Base-by-base conservation (phyloP, 2,888 invertebrate species). In the Acrocera orbiculus region DNA sequence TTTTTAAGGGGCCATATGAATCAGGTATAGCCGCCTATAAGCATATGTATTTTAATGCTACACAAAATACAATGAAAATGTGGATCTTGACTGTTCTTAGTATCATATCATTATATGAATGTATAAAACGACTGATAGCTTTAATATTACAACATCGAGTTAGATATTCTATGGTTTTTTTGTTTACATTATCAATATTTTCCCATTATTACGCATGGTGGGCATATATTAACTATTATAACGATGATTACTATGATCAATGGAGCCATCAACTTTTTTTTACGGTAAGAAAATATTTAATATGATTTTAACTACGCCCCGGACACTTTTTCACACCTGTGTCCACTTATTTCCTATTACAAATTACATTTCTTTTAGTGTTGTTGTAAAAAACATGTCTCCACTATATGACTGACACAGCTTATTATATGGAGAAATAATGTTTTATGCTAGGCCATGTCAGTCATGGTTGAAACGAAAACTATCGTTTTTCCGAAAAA, bases 1-100 rank as follows among this genome's bases (percentile, higher is more conserved):
- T 78, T 6, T 77, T 77, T 49, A 76, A 77, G 66, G 77, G 74
- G 10, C 69, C 72, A 9, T 76, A 76, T 47, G 75, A 76, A 52
- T 67, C 70, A 16, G 75, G 75, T n/a, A 63, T 74, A 39, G 71
- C 72, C 25, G 66, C 70, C 15, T 76, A 73, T 48, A 76, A 76
- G 48, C 75, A 76, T 49, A 66, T 76, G 56, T 76, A 76, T 53
- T 75, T 75, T 53, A 76, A 76, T 53, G 70, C 71, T 27, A 73
- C 74, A 10, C 56, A 61, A 27, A 74, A 74, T 43, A 66, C 67
- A 17, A 56, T 71, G 40, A 74, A 74, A 60, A 76, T 76, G 53
- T 76, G 76, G 76, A 52, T 65, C 19, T 48, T 68, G 14, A 66
- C 72, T 2, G 70, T 72, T 4, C 47, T 68, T 30, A 67, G 65